These are phyloP conservation scores for Meda fulgida DNA, from an alignment of 2,797 vertebrate genomes.

Conservation along the genomic window DNA sequence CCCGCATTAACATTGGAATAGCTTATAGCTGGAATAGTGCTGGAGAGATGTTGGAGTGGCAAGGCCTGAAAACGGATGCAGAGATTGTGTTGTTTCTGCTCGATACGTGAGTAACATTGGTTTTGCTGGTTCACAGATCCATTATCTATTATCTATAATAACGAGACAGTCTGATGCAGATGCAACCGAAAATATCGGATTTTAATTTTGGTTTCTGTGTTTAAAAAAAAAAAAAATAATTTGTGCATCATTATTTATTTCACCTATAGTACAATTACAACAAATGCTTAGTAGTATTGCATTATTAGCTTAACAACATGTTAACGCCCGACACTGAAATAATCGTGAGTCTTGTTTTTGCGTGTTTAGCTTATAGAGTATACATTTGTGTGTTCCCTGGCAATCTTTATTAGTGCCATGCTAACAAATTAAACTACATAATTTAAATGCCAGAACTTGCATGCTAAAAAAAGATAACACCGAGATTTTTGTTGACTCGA, in stretches of 20 bases:
- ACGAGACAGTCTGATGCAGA: background rate
- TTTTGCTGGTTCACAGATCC: too few relatives aligned
- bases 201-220: background rate
- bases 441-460: background rate
- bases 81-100: background rate
- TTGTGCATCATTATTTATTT: background rate
- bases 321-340: background rate
- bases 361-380: background rate
- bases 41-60: too few relatives aligned
- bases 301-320: background rate
- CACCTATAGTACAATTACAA: background rate
- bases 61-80: background rate
- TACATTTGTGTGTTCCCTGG: background rate
- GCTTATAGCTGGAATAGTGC: background rate
- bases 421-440: background rate
- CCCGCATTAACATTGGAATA: background rate
- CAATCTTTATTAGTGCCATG: background rate
- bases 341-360: background rate
- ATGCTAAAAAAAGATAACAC: slow-evolving; percentile 1
- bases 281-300: background rate
- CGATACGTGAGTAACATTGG: background rate
- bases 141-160: too few relatives aligned
- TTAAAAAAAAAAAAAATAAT: background rate
- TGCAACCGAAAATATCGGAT: background rate
- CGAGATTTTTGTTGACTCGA: slow-evolving; percentile 4